Conservation (phyloP, 30 jellyfish, hydroid and myxozoan genomes). For the Turritopsis dohrnii region DNA sequence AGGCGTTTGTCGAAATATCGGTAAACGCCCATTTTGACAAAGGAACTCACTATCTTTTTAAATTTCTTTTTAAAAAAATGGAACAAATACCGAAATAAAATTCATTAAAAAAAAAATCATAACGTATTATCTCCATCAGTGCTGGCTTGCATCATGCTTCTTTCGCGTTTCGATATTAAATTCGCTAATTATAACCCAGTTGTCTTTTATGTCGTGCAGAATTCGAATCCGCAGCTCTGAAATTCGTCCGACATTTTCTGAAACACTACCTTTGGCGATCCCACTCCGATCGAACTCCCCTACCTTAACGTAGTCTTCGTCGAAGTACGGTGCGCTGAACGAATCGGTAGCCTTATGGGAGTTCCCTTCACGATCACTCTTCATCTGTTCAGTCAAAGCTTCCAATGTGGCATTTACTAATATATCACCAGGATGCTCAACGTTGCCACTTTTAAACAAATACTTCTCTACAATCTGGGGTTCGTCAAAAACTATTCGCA, state of each 20-base stretch:
- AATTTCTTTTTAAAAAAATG: too few species aligned
- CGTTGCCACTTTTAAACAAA: conserved; percentile 71
- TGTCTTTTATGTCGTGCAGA: conserved; percentile 51
- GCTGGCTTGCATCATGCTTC: neutral
- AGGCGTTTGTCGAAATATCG: too few species aligned
- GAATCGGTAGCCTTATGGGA: conserved; percentile 17
- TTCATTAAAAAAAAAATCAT: neutral
- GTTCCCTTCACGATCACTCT: conserved; percentile 31
- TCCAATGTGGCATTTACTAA: conserved; percentile 83
- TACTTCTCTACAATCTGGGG: conserved; percentile 53
- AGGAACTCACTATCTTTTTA: too few species aligned
- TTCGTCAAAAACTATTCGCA: conserved; percentile 59
- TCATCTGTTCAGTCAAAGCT: conserved; percentile 40
- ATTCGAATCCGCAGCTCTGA: conserved; percentile 91
- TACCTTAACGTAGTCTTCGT: conserved; percentile 42
- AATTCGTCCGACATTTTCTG: conserved; percentile 38
- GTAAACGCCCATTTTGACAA: too few species aligned
- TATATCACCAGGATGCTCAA: conserved; percentile 93
- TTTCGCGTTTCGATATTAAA: conserved; percentile 18
- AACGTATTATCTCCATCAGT: neutral
- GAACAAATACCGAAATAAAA: too few species aligned
- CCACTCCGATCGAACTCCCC: conserved; percentile 74
- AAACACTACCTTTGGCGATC: conserved; percentile 51
- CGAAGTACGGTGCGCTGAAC: conserved; percentile 47
- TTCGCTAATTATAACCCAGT: conserved; percentile 91